Evolutionary conservation across 2,113 vertebrate species (phyloP).

Genomic region (Xenopus borealis): DNA sequence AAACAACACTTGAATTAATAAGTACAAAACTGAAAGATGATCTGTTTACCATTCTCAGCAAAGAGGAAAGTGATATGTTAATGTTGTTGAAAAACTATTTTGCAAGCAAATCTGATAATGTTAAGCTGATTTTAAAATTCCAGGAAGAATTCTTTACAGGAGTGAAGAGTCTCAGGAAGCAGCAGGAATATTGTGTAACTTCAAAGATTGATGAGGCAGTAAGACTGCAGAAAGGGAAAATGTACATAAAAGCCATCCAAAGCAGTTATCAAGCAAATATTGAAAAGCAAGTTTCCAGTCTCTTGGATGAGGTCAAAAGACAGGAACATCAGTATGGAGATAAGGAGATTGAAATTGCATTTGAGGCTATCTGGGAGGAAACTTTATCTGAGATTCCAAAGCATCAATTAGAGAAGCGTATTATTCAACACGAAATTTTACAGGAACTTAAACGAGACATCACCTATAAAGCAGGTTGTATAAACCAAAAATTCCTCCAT

Average conservation of each 20-base stretch:
- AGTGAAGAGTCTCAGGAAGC: conserved; percentile 48
- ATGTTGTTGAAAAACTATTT: conserved; percentile 1
- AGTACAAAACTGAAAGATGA: neutral
- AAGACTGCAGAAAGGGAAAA: conserved; percentile 52
- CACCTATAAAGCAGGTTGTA: conserved; percentile 36
- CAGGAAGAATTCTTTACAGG: conserved; percentile 52
- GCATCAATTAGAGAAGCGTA: conserved; percentile 49
- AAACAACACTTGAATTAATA: too few species aligned
- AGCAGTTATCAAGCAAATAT: conserved; percentile 10
- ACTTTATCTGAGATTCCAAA: conserved; percentile 33
- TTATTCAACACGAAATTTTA: conserved; percentile 55
- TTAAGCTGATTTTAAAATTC: conserved; percentile 54
- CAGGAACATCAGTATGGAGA: conserved; percentile 50
- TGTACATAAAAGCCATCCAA: conserved; percentile 22
- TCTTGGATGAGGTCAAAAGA: conserved; percentile 54
- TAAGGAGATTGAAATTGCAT: conserved; percentile 57
- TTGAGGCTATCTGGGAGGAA: conserved; percentile 64
- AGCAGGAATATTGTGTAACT: conserved; percentile 43
- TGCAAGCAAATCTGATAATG: neutral
- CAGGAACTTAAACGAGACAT: conserved; percentile 59
- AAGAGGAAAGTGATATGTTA: neutral
- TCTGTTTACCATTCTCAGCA: neutral
- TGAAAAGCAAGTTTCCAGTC: conserved; percentile 52
- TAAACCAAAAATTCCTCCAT: conserved; percentile 57
- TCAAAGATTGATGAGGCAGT: conserved; percentile 46